Conservation (phyloP, 2,113 vertebrate genomes). For the Dromas ardeola region DNA sequence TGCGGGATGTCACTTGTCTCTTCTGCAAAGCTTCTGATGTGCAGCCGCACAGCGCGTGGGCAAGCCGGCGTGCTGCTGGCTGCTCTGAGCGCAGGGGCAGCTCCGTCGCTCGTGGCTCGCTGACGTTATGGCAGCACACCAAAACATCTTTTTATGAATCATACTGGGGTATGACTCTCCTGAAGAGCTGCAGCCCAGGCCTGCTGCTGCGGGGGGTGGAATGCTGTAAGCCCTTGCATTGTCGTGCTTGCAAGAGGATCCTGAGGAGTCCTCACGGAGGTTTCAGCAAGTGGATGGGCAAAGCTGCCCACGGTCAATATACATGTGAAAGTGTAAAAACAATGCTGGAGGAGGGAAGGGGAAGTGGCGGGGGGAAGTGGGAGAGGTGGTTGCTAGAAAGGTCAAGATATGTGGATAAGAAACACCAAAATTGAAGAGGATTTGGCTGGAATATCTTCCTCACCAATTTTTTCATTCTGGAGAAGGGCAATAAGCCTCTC, state of each 20-base stretch:
- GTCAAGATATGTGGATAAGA: background rate
- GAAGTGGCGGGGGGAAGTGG: too few relatives aligned
- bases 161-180: background rate
- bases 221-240: background rate
- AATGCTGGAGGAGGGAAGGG: background rate
- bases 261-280: rapidly evolving
- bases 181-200: background rate
- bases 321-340: background rate
- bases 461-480: background rate
- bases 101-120: rapidly evolving
- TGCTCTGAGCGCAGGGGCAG: background rate
- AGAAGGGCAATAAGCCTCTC: background rate
- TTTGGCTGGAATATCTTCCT: background rate
- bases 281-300: background rate
- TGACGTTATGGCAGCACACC: background rate
- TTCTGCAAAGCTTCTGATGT: background rate
- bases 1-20: background rate
- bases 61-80: rapidly evolving
- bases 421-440: background rate
- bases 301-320: background rate
- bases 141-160: background rate
- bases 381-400: background rate
- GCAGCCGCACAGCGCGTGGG: rapidly evolving
- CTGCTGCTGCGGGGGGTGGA: background rate
- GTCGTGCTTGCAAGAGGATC: background rate